Evolutionary conservation across 2,113 vertebrate species (phyloP), one percentile per base, ranked within the genome.

Genomic region (Electrona antarctica): DNA sequence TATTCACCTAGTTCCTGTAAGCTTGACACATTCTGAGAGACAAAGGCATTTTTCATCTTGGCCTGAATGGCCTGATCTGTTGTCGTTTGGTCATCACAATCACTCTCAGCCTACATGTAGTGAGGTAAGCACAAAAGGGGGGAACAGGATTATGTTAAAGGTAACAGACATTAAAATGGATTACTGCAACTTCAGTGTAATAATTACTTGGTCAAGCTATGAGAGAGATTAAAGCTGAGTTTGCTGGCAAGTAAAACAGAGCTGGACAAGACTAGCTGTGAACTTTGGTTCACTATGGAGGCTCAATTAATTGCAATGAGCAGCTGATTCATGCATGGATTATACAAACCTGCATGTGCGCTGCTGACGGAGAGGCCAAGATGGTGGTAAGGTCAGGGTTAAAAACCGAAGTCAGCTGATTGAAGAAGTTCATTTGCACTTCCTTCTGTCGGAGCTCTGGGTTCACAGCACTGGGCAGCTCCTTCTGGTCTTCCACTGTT

Each of bases 401-500:
- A 84, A 99, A 98, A 79, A 99, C 96, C 8, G 97, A 98, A 7
- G 96, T 98, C 87, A 99, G 48, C 68, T 99, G 98, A 88, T 98
- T 99, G 81, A 98, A 94, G 89, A 99, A 99, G 88, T 98, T 98
- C 96, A 98, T 97, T 85, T 98, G 96, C 6, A 99, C 98, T 90
- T 99, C 98, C 79, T 98, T 99, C 76, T 99, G 97, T 65, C 95
- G 93, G 75, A 98, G 93, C 68, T 99, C 98, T 0, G 97, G 97
- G 85, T 95, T 98, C 79, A 98, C 93, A 0, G 95, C 94, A 28
- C 95, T 95, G 61, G 95, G 94, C 74, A 95, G 64, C 71, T 99
- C 97, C 84, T 99, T 99, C 91, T 99, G 97, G 82, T 99, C 98
- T 88, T 99, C 98, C 90, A 99, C 98, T 99, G 73, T 61, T 64